These are phyloP conservation scores for Tenthredo distinguenda DNA, from an alignment of 2,888 invertebrate species.

Conservation along the genomic window DNA sequence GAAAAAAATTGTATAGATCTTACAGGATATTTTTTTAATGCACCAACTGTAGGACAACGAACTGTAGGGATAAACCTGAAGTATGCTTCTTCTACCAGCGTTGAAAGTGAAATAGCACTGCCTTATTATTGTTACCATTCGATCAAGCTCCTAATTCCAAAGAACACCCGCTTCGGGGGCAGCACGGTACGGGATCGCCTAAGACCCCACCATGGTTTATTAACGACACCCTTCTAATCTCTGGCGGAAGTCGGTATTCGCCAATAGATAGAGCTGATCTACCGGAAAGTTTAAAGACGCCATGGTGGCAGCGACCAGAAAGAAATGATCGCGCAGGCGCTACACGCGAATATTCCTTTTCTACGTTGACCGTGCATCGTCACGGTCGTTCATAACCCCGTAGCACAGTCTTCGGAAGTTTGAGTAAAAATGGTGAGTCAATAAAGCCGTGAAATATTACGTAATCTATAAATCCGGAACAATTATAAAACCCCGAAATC, in stretches of 20 bases:
- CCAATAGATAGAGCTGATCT: not conserved
- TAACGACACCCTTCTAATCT: not conserved
- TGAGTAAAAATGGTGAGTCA: constrained; percentile 34
- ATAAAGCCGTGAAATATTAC: constrained; percentile 24
- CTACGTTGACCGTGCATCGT: constrained; percentile 44
- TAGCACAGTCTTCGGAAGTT: constrained; percentile 23
- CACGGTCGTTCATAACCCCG: constrained; percentile 36
- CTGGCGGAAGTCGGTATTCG: not conserved
- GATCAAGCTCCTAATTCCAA: too few species aligned
- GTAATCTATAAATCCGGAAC: not conserved
- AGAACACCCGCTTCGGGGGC: too few species aligned
- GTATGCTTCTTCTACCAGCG: too few species aligned
- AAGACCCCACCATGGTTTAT: too few species aligned
- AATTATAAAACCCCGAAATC: too few species aligned
- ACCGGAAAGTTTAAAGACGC: not conserved
- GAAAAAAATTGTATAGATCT: not conserved
- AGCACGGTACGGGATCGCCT: too few species aligned
- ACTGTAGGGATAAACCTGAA: too few species aligned
- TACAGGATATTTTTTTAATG: not conserved
- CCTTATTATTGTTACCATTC: too few species aligned
- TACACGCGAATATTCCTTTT: not conserved
- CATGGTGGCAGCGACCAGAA: not conserved
- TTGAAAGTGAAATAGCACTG: too few species aligned
- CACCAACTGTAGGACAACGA: not conserved
- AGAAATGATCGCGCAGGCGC: constrained; percentile 38